Evolutionary conservation across 1,140 invertebrate species (phyloP).

Genomic region (Zeugodacus cucurbitae): DNA sequence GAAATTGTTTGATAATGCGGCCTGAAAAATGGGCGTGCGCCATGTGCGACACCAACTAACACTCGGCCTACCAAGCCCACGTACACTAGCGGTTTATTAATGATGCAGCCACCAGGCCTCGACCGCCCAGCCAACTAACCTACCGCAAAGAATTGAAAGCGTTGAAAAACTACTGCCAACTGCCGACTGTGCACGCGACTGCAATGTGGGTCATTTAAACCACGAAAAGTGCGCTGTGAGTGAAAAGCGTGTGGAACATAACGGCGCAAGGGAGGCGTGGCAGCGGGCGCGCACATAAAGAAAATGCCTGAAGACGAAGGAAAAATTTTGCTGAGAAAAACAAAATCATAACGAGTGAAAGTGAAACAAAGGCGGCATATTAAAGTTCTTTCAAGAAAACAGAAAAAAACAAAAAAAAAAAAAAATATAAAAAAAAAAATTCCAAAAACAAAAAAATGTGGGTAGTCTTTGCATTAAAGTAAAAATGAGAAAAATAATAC

Average conservation of each 20-base stretch:
- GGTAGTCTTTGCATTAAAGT: not conserved
- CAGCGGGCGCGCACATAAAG: not conserved
- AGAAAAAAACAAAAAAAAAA: not conserved
- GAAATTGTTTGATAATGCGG: slow-evolving; percentile 17
- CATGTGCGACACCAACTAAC: not conserved
- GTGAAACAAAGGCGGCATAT: not conserved
- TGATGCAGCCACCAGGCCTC: not conserved
- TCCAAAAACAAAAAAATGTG: not conserved
- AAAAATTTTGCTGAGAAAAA: not conserved
- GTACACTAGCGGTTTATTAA: slow-evolving; percentile 6
- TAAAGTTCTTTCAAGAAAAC: not conserved
- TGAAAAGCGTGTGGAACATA: not conserved
- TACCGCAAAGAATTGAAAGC: not conserved
- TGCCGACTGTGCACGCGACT: not conserved
- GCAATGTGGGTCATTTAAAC: slow-evolving; percentile 24
- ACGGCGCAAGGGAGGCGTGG: not conserved
- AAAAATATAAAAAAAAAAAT: not conserved
- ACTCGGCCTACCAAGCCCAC: not conserved
- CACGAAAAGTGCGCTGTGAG: not conserved
- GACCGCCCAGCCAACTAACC: not conserved
- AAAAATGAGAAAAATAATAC: not conserved
- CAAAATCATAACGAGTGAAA: not conserved
- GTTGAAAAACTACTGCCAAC: not conserved
- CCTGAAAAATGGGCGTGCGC: slow-evolving; percentile 6
- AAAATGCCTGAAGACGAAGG: not conserved